Evolutionary conservation across 2,888 invertebrate genomes (phyloP).

Genomic region (Silvanus unidentatus): DNA sequence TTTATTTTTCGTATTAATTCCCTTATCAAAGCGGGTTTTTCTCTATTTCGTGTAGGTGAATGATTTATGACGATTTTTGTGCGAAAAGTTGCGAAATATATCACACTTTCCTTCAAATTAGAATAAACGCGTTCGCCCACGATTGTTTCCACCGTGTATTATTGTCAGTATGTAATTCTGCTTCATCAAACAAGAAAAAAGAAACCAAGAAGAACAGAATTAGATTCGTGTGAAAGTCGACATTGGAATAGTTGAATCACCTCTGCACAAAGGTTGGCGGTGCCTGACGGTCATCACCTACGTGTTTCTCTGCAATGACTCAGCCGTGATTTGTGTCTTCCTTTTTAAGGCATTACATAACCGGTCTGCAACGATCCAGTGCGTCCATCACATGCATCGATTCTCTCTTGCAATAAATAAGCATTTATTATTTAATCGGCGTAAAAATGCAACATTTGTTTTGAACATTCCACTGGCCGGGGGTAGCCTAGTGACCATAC

Average conservation of each 20-base stretch:
- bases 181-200: too few species aligned
- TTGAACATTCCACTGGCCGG: conserved; percentile 6
- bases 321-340: conserved; percentile 21
- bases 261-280: conserved; percentile 24
- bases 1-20: too few species aligned
- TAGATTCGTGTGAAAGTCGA: conserved; percentile 21
- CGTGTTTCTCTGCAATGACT: conserved; percentile 15
- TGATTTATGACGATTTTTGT: too few species aligned
- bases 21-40: too few species aligned
- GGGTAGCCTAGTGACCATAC: conserved; percentile 24
- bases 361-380: neutral
- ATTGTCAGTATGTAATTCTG: too few species aligned
- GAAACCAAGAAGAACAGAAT: too few species aligned
- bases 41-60: too few species aligned
- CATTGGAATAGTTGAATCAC: conserved; percentile 27
- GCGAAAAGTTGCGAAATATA: too few species aligned
- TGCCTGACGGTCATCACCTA: conserved; percentile 18
- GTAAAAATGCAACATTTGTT: conserved; percentile 1
- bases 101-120: too few species aligned
- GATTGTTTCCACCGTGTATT: too few species aligned
- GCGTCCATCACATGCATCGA: neutral
- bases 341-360: conserved; percentile 25
- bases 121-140: too few species aligned
- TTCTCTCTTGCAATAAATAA: conserved; percentile 1
- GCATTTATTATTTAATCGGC: too few species aligned